Evolutionary conservation across 2,113 vertebrate genomes (phyloP).

Genomic region (Verasper variegatus): DNA sequence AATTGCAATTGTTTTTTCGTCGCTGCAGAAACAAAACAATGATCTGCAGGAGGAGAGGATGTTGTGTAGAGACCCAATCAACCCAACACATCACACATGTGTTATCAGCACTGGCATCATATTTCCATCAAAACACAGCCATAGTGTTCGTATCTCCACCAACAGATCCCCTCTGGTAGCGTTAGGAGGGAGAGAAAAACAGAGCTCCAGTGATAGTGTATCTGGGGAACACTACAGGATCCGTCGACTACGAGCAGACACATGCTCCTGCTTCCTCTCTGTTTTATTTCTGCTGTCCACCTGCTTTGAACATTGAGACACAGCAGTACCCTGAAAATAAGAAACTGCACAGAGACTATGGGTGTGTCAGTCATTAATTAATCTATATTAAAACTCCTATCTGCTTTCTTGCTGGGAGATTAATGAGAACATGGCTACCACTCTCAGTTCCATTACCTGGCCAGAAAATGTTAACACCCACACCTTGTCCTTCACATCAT

Average conservation of each 20-base stretch:
- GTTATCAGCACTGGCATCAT: constrained; percentile 37
- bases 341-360: not conserved
- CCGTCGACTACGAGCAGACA: not conserved
- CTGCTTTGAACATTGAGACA: constrained; percentile 4
- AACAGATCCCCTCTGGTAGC: constrained; percentile 16
- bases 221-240: constrained; percentile 7
- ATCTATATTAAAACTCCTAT: not conserved
- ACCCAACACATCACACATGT: constrained; percentile 15
- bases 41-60: constrained; percentile 22
- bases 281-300: constrained; percentile 7
- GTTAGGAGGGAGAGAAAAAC: constrained; percentile 44
- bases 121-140: constrained; percentile 55
- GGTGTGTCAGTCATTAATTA: not conserved
- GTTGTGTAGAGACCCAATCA: constrained; percentile 34
- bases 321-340: not conserved
- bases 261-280: not conserved
- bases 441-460: not conserved
- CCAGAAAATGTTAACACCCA: too few relatives aligned
- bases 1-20: constrained; percentile 37
- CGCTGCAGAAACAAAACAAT: not conserved
- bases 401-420: not conserved
- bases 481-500: too few relatives aligned
- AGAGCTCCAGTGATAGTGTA: constrained; percentile 11
- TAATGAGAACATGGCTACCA: not conserved
- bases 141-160: constrained; percentile 7